A percentile compares a stretch with the other conserved stretches of the same genome.
These are phyloP conservation scores for Rhinopomastus cyanomelas DNA, from an alignment of 2,113 vertebrate species.

Conservation along the genomic window DNA sequence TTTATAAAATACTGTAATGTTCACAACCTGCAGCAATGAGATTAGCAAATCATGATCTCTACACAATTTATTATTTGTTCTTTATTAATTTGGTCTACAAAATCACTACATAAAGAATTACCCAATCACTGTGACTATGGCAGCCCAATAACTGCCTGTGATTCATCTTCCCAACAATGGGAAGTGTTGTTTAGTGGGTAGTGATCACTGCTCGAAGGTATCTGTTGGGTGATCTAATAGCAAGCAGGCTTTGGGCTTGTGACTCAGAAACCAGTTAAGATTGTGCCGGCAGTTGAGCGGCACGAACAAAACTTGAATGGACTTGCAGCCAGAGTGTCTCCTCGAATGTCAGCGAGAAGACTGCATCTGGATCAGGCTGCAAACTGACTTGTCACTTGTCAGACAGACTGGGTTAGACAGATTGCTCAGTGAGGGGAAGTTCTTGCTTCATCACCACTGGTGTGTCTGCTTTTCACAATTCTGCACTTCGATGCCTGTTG, in stretches of 20 bases:
- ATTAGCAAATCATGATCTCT: not conserved
- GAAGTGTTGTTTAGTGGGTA: not conserved
- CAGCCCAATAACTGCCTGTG: not conserved
- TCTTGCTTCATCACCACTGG: not conserved
- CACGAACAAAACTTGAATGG: not conserved
- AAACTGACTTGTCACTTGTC: not conserved
- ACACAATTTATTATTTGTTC: too few relatives aligned
- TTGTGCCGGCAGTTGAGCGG: not conserved
- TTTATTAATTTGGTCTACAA: not conserved
- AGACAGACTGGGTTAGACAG: not conserved
- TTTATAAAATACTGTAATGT: not conserved
- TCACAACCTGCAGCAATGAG: not conserved
- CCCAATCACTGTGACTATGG: not conserved
- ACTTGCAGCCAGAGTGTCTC: not conserved
- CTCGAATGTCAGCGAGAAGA: not conserved
- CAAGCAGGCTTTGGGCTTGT: not conserved
- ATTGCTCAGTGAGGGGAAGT: not conserved
- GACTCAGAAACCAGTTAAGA: not conserved
- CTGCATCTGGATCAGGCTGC: not conserved
- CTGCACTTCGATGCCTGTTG: not conserved
- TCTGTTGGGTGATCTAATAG: conserved; percentile 13
- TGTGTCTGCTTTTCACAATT: not conserved
- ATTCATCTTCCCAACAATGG: not conserved
- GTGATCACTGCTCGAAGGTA: not conserved
- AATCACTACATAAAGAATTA: not conserved